Evolutionary conservation across 2,113 vertebrate species (phyloP).

Genomic region (Dissostichus mawsoni): DNA sequence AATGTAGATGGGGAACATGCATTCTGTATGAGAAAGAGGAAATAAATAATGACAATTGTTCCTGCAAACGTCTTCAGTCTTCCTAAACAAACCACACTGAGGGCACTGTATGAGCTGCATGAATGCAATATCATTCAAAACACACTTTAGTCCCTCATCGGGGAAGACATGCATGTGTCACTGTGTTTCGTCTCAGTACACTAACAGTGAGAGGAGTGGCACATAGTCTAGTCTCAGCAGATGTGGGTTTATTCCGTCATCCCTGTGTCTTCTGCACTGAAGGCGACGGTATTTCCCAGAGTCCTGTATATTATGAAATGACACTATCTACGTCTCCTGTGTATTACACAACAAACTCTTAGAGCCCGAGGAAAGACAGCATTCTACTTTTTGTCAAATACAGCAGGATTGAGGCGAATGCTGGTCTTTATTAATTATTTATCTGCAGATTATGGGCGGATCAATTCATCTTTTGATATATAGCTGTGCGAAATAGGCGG

Average conservation of each 20-base stretch:
- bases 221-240: background rate
- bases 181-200: background rate
- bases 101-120: constrained; percentile 18
- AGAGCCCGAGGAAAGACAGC: background rate
- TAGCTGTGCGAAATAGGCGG: too few species aligned
- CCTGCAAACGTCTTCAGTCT: background rate
- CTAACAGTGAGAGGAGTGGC: background rate
- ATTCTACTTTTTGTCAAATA: background rate
- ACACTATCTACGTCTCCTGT: background rate
- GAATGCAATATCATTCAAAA: constrained; percentile 33
- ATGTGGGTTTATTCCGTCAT: background rate
- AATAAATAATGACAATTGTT: constrained; percentile 32
- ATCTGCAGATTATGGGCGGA: background rate
- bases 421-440: background rate
- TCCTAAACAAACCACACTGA: constrained; percentile 4
- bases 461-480: background rate
- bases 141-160: background rate
- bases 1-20: constrained; percentile 12
- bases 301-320: constrained; percentile 15
- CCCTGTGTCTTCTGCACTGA: background rate
- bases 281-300: background rate
- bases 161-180: background rate
- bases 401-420: too few species aligned
- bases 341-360: background rate
- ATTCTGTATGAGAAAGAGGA: background rate